phyloP scores from a whole-genome alignment of 2,113 vertebrate genomes.

The Elephas maximus region DNA sequence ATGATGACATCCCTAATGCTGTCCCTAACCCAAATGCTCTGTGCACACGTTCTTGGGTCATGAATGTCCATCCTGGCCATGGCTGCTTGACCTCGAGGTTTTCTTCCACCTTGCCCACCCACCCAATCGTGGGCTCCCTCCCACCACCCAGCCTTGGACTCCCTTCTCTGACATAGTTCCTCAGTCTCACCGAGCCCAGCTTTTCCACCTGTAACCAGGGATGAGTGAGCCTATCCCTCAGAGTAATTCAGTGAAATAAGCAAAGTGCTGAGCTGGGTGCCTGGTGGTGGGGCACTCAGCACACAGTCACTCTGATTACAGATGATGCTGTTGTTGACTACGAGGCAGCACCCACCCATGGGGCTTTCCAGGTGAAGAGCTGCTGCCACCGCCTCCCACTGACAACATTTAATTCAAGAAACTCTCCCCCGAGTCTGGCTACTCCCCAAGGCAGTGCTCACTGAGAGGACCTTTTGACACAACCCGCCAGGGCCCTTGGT shows the following conservation, averaged over 20 bases:
- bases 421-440: rapidly evolving
- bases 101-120: background rate
- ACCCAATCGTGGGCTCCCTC: rapidly evolving
- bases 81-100: background rate
- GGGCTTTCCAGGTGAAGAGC: background rate
- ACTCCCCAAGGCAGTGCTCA: background rate
- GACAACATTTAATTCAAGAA: rapidly evolving
- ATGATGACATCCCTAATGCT: background rate
- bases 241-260: rapidly evolving
- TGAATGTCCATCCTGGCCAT: rapidly evolving
- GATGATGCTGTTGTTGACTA: rapidly evolving
- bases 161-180: background rate
- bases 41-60: rapidly evolving
- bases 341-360: rapidly evolving
- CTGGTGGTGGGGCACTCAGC: rapidly evolving
- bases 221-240: rapidly evolving
- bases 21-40: background rate
- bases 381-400: background rate
- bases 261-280: rapidly evolving
- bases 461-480: background rate
- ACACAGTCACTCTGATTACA: rapidly evolving
- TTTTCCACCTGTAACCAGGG: background rate
- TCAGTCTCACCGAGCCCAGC: background rate
- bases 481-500: rapidly evolving
- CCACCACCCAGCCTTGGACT: background rate